Conservation (phyloP, 2,888 invertebrate genomes). For the Stictocephala bisonia region DNA sequence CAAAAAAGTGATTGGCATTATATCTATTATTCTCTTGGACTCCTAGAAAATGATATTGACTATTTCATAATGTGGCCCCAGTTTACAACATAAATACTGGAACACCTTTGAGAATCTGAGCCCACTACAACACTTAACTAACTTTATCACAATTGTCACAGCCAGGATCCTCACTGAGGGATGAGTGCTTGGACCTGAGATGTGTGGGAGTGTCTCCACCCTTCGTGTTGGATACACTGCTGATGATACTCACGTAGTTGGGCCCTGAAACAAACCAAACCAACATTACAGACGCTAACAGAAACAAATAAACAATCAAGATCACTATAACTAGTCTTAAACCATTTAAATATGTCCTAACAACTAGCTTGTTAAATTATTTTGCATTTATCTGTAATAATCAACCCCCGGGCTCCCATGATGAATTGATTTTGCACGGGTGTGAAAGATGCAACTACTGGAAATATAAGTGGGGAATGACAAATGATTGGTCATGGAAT, state of each 20-base stretch:
- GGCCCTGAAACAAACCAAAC: conserved; percentile 12
- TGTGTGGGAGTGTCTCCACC: conserved; percentile 3
- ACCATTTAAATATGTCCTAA: neutral
- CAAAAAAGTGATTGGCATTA: too few relatives aligned
- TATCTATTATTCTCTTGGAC: too few relatives aligned
- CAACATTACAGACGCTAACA: neutral
- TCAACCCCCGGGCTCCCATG: too few relatives aligned
- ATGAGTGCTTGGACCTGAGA: conserved; percentile 1
- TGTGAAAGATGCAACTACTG: too few relatives aligned
- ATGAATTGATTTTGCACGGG: too few relatives aligned
- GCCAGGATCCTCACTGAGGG: conserved; percentile 19
- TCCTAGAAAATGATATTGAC: too few relatives aligned
- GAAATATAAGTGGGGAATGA: too few relatives aligned
- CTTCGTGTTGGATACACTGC: neutral
- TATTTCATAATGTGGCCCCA: too few relatives aligned
- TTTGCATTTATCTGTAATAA: neutral
- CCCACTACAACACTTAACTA: too few relatives aligned
- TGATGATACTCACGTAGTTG: conserved; percentile 6
- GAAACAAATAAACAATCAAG: neutral
- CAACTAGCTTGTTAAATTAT: neutral
- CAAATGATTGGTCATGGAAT: too few relatives aligned
- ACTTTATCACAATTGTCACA: conserved; percentile 10
- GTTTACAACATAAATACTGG: too few relatives aligned
- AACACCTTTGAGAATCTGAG: too few relatives aligned
- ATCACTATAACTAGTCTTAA: neutral